Base-by-base conservation (phyloP, 1,140 invertebrate genomes). In the Thaumetopoea pityocampa region DNA sequence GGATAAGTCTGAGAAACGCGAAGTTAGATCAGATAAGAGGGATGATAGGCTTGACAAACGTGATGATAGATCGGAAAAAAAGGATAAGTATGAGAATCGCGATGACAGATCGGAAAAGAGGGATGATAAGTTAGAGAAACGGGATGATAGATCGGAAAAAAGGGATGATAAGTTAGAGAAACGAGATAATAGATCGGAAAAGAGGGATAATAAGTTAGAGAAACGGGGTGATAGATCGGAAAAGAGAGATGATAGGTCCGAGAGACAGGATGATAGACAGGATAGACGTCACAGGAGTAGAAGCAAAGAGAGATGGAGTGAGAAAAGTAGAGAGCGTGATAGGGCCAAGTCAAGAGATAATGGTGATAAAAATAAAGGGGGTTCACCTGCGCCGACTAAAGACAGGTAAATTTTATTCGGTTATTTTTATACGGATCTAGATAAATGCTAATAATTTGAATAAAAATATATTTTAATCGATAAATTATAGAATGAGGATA, bases 321-420 rank as follows among this genome's bases (percentile, higher is more conserved):
- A 68, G 15, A 61, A 42, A 33, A 52, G 43, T n/a, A 51, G 51
- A 30, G 53, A 58, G 8, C 51, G 55, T 9, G 55, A 58, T 10
- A 52, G 48, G 28, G 30, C 28, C 10, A 49, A 40, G 33, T 23
- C 11, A 5, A 50, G 32, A 9, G 52, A 61, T 5, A 38, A 52
- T 20, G 40, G 53, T 20, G 36, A 33, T 17, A 44, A 48, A 20
- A 48, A 37, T 23, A 50, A 28, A 30, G 52, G 46, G 32, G 22
- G 54, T 9, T 51, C 55, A 0, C 48, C 42, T 2, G 52, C 60
- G 12, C 14, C 29, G 19, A 28, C 36, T 8, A 52, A 28, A 17
- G 48, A 52, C 2, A 32, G 56, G 56, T 47, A 18, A 46, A n/a
- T 6, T 3, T 17, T 18, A 8, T 11, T 34, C 2, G 9, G 2